These are phyloP conservation scores for Myxocyprinus asiaticus DNA, from an alignment of 2,113 vertebrate genomes.

Conservation along the genomic window DNA sequence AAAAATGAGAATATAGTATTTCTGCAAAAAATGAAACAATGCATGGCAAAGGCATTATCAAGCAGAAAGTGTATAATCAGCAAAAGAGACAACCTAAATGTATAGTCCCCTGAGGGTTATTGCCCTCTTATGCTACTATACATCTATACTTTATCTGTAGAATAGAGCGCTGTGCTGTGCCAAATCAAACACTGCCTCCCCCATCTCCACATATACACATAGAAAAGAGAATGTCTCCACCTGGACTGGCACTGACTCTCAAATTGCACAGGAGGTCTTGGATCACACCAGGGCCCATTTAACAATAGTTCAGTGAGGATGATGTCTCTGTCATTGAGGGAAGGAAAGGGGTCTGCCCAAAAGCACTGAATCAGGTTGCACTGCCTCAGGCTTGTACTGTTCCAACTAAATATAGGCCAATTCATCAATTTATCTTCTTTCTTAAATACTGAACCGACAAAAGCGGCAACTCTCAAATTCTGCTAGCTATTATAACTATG, in stretches of 20 bases:
- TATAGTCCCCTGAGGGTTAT: neutral
- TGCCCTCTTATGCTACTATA: conserved; percentile 28
- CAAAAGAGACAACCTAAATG: neutral
- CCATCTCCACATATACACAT: neutral
- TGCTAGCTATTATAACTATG: conserved; percentile 23
- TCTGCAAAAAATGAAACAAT: too few species aligned
- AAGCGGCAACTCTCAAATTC: conserved; percentile 11
- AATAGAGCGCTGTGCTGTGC: conserved; percentile 28
- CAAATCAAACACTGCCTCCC: conserved; percentile 37
- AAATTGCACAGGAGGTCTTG: conserved; percentile 38
- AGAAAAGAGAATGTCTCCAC: conserved; percentile 32
- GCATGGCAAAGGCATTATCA: neutral
- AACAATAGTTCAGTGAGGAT: conserved; percentile 24
- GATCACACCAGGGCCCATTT: conserved; percentile 20
- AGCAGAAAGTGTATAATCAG: neutral
- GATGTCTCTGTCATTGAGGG: conserved; percentile 9
- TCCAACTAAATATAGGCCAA: conserved; percentile 34
- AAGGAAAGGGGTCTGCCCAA: conserved; percentile 13
- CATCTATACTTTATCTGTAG: conserved; percentile 31
- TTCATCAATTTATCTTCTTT: conserved; percentile 32
- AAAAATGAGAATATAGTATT: neutral
- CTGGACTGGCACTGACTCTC: conserved; percentile 38
- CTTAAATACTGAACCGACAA: conserved; percentile 36
- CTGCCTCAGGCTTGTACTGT: conserved; percentile 35
- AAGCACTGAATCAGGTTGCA: conserved; percentile 37